phyloP scores from a whole-genome alignment of 2,113 vertebrate species.

The Choloepus hoffmanni region DNA sequence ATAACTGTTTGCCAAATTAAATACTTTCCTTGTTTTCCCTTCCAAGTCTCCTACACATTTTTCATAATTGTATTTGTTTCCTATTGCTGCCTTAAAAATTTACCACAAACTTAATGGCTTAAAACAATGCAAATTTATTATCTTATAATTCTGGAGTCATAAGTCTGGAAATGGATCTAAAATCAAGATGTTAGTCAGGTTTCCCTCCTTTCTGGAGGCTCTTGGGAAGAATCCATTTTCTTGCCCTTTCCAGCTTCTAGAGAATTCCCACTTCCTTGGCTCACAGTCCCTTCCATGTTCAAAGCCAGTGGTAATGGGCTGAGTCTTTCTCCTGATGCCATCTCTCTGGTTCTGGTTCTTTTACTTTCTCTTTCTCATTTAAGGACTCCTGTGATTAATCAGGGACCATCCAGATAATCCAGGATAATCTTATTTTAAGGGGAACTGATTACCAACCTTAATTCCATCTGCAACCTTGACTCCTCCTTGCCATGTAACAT shows the following conservation, averaged over 20 bases:
- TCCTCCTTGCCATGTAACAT: not conserved
- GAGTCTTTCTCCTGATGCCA: not conserved
- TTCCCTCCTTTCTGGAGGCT: not conserved
- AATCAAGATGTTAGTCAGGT: not conserved
- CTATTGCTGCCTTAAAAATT: not conserved
- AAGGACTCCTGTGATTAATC: not conserved
- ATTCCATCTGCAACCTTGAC: not conserved
- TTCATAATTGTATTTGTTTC: conserved; percentile 16
- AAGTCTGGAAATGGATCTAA: not conserved
- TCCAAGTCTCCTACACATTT: not conserved
- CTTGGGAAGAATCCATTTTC: not conserved
- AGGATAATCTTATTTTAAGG: conserved; percentile 11
- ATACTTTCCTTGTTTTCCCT: conserved; percentile 43
- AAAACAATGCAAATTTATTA: not conserved
- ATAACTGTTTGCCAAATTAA: not conserved
- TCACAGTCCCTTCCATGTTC: not conserved
- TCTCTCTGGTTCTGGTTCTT: not conserved
- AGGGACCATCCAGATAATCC: not conserved
- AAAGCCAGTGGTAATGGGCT: not conserved
- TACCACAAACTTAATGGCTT: not conserved
- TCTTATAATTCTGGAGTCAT: not conserved
- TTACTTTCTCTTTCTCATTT: not conserved
- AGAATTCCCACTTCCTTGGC: not conserved
- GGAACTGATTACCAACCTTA: not conserved
- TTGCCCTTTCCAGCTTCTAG: not conserved